Base-by-base conservation (phyloP, 1,140 invertebrate genomes). In the Drosophila erecta region DNA sequence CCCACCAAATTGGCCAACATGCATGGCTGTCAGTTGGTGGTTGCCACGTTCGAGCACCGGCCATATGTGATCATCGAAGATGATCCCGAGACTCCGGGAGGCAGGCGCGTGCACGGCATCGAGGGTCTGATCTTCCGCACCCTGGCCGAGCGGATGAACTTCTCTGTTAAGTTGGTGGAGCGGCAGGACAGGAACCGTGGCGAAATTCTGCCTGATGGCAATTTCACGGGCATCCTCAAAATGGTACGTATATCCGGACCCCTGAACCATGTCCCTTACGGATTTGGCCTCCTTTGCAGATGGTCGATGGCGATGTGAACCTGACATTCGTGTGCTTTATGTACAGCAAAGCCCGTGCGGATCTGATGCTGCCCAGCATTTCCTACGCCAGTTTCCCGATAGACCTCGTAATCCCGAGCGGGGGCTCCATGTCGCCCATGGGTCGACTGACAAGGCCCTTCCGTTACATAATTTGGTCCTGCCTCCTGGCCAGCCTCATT, bases 131-230 rank as follows among this genome's bases (percentile, higher is more conserved):
- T 92, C 1, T 67, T 84, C 15, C 51, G 27, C 0, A 8, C 81
- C 27, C 24, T 92, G 6, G 71, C 87, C 0, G 66, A 86, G 35
- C 57, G 69, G 8, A 84, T 91, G 79, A 92, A 92, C 56, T 92
- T 92, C 37, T 74, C 44, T 10, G 47, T 90, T 6, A 67, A 56
- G 10, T 10, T 76, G n/a, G 6, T 86, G 5, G 64, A 67, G 22
- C 41, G 53, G 2, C 8, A 59, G 27, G 56, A 81, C 8, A 46
- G 47, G 0, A 62, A 90, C 53, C 85, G 90, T 5, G 90, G 90
- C 5, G 20, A 50, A 2, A 50, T 77, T 6, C 38, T 43, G 4
- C 44, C 58, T 17, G 91, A 92, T 79, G 90, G 90, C 12, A 92
- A 80, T 6, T 15, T 46, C 0, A 90, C 90, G 1, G 90, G 90